Evolutionary conservation across 64 coral and sea anemone species (phyloP).

Genomic region (Pachyseris speciosa): DNA sequence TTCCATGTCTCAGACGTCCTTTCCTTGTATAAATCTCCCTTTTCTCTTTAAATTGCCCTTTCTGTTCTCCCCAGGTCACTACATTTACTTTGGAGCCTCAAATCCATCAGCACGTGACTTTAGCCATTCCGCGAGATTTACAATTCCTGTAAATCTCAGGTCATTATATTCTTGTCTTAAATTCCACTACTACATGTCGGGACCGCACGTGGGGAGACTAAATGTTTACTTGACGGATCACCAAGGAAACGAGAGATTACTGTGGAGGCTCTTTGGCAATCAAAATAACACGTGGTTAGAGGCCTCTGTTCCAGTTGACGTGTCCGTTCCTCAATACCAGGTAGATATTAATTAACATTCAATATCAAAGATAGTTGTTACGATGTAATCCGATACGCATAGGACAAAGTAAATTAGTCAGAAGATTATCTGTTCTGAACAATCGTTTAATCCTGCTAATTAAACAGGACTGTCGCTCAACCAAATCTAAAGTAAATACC

Average conservation of each 20-base stretch:
- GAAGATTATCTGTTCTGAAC: too few species aligned
- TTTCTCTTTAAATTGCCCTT: too few species aligned
- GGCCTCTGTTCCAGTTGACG: slow-evolving; percentile 7
- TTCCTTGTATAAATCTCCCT: too few species aligned
- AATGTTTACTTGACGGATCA: slow-evolving; percentile 31
- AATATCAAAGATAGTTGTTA: not conserved
- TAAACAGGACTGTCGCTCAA: too few species aligned
- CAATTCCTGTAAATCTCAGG: not conserved
- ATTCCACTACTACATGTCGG: slow-evolving; percentile 26
- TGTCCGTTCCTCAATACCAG: not conserved
- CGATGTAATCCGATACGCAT: too few species aligned
- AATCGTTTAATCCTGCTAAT: too few species aligned
- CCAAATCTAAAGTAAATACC: too few species aligned
- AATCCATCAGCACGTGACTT: not conserved
- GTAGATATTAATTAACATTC: not conserved
- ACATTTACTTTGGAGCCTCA: not conserved
- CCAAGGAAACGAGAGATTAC: not conserved
- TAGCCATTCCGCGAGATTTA: not conserved
- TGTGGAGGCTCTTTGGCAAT: slow-evolving; percentile 37
- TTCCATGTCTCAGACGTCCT: too few species aligned
- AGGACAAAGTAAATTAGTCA: too few species aligned
- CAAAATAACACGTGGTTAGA: slow-evolving; percentile 17
- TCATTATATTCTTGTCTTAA: slow-evolving; percentile 10
- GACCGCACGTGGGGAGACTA: slow-evolving; percentile 3
- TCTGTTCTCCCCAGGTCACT: not conserved